These are phyloP conservation scores for Lasaia peninsularis DNA, from an alignment of 1,140 invertebrate genomes.

Conservation along the genomic window DNA sequence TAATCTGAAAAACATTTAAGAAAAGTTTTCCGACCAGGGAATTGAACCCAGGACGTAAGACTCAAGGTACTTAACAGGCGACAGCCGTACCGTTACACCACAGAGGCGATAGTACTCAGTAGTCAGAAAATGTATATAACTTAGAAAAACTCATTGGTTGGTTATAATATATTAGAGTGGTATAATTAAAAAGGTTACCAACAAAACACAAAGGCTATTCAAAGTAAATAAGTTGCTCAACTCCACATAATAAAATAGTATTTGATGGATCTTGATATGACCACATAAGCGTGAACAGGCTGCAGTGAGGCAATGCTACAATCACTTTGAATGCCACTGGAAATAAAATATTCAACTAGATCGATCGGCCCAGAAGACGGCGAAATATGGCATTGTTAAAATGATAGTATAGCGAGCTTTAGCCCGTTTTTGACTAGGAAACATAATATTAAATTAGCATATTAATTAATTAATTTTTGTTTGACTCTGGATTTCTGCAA, in stretches of 20 bases:
- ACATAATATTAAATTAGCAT: too few relatives aligned
- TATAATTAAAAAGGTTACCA: neutral
- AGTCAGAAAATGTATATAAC: too few relatives aligned
- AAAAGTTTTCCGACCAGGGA: too few relatives aligned
- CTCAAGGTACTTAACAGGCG: too few relatives aligned
- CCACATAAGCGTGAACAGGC: conserved; percentile 20
- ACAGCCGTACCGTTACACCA: too few relatives aligned
- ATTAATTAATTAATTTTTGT: too few relatives aligned
- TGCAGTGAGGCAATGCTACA: conserved; percentile 30
- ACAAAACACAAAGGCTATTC: conserved; percentile 11
- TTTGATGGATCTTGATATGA: conserved; percentile 19
- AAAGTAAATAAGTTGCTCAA: conserved; percentile 14
- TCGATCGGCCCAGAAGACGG: conserved; percentile 67
- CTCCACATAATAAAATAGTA: conserved; percentile 19
- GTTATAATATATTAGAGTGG: neutral
- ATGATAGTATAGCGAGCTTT: neutral
- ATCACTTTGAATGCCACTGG: conserved; percentile 45
- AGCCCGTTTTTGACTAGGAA: too few relatives aligned
- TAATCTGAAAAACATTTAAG: too few relatives aligned
- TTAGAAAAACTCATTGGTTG: too few relatives aligned
- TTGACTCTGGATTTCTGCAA: too few relatives aligned
- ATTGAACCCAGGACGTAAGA: too few relatives aligned
- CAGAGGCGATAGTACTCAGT: too few relatives aligned
- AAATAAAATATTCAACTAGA: conserved; percentile 67
- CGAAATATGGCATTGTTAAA: conserved; percentile 67